These are phyloP conservation scores for Pycnonotus jocosus DNA, from an alignment of 2,113 vertebrate species.

Conservation along the genomic window DNA sequence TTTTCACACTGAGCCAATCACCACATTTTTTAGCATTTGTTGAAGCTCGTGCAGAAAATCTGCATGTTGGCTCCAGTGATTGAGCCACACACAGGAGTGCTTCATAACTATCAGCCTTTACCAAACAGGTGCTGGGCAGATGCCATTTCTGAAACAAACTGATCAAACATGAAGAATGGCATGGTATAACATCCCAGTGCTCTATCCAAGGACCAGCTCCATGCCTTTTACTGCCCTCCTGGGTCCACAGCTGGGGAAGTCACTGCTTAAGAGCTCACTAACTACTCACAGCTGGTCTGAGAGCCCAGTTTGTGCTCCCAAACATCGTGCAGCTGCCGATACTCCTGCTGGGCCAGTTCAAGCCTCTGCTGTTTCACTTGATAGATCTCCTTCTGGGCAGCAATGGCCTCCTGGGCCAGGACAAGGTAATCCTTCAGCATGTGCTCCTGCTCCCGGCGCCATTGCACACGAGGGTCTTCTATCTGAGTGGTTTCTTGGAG, in stretches of 20 bases:
- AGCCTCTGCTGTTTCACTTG: slow-evolving; percentile 96
- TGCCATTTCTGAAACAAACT: background rate
- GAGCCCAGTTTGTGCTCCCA: slow-evolving; percentile 94
- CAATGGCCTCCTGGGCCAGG: slow-evolving; percentile 90
- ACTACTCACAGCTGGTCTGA: slow-evolving; percentile 91
- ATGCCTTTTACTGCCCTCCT: background rate
- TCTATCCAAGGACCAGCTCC: background rate
- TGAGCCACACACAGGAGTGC: background rate
- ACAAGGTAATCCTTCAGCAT: slow-evolving; percentile 96
- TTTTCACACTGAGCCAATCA: background rate
- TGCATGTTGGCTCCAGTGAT: background rate
- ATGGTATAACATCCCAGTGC: accelerated
- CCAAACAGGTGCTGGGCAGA: background rate
- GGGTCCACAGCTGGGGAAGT: background rate
- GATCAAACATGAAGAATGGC: accelerated
- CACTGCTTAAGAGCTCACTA: background rate
- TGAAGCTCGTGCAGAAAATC: background rate
- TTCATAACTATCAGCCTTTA: background rate
- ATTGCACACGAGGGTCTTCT: slow-evolving; percentile 94
- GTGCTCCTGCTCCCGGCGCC: slow-evolving; percentile 92
- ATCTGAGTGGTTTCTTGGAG: slow-evolving; percentile 89
- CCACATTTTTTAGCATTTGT: background rate
- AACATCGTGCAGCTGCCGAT: slow-evolving; percentile 86
- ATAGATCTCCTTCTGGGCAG: slow-evolving; percentile 94
- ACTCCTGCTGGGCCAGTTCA: slow-evolving; percentile 92